Evolutionary conservation across 1,140 invertebrate genomes (phyloP).

Genomic region (Limonius californicus): DNA sequence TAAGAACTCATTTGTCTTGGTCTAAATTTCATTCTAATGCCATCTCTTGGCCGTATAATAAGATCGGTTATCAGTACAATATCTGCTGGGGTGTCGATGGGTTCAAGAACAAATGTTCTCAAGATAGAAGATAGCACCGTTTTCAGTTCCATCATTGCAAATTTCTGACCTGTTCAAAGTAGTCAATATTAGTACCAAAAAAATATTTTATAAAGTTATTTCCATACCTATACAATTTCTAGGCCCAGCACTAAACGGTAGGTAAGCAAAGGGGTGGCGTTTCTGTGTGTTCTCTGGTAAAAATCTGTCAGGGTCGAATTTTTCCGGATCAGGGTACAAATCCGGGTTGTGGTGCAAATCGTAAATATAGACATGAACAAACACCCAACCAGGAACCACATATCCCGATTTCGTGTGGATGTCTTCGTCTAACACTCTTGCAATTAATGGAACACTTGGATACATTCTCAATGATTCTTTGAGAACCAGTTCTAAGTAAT

Average conservation of each 20-base stretch:
- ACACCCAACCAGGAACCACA: conserved; percentile 27
- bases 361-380: conserved; percentile 22
- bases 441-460: conserved; percentile 59
- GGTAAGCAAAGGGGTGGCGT: conserved; percentile 48
- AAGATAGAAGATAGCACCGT: no score
- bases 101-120: no score
- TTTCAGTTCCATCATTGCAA: no score
- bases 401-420: conserved; percentile 39
- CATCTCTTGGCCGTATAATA: no score
- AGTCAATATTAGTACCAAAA: background rate
- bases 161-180: no score
- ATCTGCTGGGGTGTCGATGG: no score
- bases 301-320: conserved; percentile 68
- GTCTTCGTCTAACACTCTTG: conserved; percentile 44
- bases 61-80: no score
- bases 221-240: conserved; percentile 54
- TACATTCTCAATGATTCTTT: conserved; percentile 60
- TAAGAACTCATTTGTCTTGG: no score
- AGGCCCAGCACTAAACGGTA: conserved; percentile 57
- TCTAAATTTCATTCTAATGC: no score
- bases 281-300: conserved; percentile 45
- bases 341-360: conserved; percentile 40
- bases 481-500: conserved; percentile 58
- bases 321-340: conserved; percentile 61
- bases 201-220: background rate